phyloP scores from a whole-genome alignment of 2,888 invertebrate genomes.

The Alcis repandata region DNA sequence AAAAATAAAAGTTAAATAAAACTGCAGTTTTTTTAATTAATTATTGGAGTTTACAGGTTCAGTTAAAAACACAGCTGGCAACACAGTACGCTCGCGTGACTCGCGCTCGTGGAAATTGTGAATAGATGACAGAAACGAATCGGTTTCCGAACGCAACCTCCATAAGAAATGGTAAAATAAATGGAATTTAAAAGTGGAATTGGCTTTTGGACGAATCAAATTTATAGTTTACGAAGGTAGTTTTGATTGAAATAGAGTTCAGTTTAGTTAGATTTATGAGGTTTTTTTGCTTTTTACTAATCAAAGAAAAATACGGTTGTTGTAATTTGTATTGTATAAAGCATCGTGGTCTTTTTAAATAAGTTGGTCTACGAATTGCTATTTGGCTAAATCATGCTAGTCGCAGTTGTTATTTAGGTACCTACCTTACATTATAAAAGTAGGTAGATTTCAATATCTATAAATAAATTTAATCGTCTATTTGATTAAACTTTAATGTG shows the following conservation, averaged over 20 bases:
- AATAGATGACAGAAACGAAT: constrained; percentile 48
- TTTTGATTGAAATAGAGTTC: constrained; percentile 8
- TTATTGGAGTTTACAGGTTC: neutral
- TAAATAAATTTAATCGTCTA: too few species aligned
- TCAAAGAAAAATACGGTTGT: too few species aligned
- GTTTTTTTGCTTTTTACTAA: neutral
- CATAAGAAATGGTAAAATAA: constrained; percentile 38
- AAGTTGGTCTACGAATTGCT: too few species aligned
- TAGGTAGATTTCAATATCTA: too few species aligned
- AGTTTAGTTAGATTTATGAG: neutral
- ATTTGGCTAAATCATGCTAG: too few species aligned
- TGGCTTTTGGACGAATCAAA: constrained; percentile 33
- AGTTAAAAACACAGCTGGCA: constrained; percentile 19
- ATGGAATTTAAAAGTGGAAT: constrained; percentile 44
- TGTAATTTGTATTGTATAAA: too few species aligned
- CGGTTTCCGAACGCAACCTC: constrained; percentile 41
- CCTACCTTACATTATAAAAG: too few species aligned
- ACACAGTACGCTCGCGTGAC: constrained; percentile 36
- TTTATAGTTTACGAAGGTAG: constrained; percentile 18
- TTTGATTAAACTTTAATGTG: too few species aligned
- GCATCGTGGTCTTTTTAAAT: too few species aligned
- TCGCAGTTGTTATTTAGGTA: too few species aligned
- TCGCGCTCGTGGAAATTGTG: constrained; percentile 32
- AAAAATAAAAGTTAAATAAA: too few species aligned
- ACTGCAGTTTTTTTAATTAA: too few species aligned